Percentiles rank a stretch among this genome's conserved stretches.
Conservation (phyloP, 2,113 vertebrate species). For the Serilophus lunatus region DNA sequence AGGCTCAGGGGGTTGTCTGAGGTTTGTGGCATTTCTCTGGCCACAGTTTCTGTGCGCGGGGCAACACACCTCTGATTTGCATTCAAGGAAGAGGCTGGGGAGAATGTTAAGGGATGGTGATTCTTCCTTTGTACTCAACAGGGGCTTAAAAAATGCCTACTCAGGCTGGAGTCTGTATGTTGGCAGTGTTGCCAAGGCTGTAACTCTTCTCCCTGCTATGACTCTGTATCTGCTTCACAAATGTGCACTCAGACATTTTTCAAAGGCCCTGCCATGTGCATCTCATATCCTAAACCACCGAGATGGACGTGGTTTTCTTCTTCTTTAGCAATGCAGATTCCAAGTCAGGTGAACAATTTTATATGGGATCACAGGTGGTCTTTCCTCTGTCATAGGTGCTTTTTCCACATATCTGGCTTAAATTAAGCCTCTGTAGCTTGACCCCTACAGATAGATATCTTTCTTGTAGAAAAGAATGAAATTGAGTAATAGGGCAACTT, state of each 20-base stretch:
- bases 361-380: background rate
- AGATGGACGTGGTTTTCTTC: background rate
- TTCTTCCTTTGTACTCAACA: background rate
- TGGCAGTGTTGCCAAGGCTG: background rate
- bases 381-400: background rate
- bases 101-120: background rate
- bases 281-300: background rate
- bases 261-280: background rate
- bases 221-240: background rate
- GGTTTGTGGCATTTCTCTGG: background rate
- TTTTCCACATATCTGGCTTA: background rate
- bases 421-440: background rate
- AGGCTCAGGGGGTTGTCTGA: background rate
- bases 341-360: background rate
- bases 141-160: background rate
- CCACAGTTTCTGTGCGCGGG: background rate
- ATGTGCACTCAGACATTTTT: background rate
- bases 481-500: background rate
- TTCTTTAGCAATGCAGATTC: background rate
- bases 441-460: background rate
- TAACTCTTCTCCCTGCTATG: background rate
- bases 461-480: background rate
- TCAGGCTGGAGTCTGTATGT: background rate
- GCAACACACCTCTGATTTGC: background rate
- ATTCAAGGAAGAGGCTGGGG: background rate